Evolutionary conservation across 2,797 vertebrate species (phyloP).

Genomic region (Gambusia yucatana): DNA sequence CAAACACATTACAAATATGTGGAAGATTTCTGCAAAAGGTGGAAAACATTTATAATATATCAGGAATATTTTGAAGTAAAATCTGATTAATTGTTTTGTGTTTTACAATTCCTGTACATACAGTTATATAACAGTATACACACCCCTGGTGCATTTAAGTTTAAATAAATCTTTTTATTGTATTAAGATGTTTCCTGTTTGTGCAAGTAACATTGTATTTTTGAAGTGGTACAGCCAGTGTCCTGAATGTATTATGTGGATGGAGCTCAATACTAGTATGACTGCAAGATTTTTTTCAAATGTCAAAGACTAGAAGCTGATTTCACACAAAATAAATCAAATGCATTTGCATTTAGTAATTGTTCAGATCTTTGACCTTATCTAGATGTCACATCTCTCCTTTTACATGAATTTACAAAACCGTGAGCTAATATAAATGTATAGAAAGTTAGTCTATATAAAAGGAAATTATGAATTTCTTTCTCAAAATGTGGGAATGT

Average conservation of each 20-base stretch:
- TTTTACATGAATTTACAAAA: neutral
- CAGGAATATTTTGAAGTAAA: neutral
- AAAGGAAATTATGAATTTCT: neutral
- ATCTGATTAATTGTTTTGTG: neutral
- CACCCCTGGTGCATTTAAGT: neutral
- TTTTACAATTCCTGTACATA: neutral
- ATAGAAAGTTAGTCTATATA: neutral
- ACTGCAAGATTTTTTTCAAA: neutral
- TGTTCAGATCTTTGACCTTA: neutral
- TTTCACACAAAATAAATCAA: neutral
- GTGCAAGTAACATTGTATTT: neutral
- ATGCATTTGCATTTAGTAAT: neutral
- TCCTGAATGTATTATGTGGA: neutral
- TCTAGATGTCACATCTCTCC: neutral
- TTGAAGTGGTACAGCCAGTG: neutral
- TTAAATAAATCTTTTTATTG: neutral
- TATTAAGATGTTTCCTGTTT: neutral
- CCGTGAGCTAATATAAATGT: too few relatives aligned
- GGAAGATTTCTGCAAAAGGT: neutral
- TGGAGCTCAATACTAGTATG: neutral
- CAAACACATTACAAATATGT: neutral
- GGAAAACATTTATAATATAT: neutral
- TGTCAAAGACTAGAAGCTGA: neutral
- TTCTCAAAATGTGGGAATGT: neutral
- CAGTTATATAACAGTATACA: neutral